Conservation (phyloP, 2,888 invertebrate species). For the Pasiphila rectangulata region DNA sequence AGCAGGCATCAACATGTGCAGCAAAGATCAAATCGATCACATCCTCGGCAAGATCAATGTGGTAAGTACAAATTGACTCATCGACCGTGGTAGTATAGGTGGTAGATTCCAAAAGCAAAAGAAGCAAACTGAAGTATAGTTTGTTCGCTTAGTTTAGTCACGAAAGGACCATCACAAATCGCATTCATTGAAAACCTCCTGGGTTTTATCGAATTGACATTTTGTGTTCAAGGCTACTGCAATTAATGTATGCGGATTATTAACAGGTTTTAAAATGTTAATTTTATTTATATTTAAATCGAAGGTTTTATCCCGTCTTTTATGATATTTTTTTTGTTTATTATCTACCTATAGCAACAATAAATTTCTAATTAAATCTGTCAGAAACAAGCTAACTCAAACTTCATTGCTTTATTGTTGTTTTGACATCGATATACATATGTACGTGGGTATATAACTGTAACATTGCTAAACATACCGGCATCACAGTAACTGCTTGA, state of each 20-base stretch:
- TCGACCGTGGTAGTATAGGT: background rate
- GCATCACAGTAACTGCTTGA: constrained; percentile 11
- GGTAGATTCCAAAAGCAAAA: background rate
- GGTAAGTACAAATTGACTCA: constrained; percentile 73
- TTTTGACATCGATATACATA: no score
- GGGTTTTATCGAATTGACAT: constrained; percentile 8
- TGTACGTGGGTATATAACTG: background rate
- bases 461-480: constrained; percentile 11
- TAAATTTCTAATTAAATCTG: no score
- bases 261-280: background rate
- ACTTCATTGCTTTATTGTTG: no score
- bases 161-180: no score
- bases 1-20: constrained; percentile 77
- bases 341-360: background rate
- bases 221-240: constrained; percentile 8
- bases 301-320: background rate
- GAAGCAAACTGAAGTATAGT: no score
- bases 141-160: no score
- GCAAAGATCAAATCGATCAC: constrained; percentile 85
- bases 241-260: background rate
- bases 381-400: no score
- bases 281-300: background rate
- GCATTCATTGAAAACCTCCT: background rate
- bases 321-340: background rate
- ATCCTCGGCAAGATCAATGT: constrained; percentile 88